Conservation (phyloP, 2,797 vertebrate species). For the Gymnothorax reevesii region DNA sequence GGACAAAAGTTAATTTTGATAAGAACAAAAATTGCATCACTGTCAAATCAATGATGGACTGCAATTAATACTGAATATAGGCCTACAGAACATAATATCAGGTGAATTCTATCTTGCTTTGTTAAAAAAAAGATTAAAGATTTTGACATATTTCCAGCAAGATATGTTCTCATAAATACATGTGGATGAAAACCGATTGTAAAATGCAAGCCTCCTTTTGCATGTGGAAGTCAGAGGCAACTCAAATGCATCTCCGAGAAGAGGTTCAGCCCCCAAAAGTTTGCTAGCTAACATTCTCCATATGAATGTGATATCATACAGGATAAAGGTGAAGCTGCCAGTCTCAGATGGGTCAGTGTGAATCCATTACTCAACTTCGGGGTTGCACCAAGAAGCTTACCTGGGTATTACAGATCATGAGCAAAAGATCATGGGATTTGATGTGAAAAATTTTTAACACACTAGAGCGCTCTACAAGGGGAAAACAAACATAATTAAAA, state of each 20-base stretch:
- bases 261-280: too few species aligned
- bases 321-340: conserved; percentile 63
- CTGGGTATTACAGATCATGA: conserved; percentile 65
- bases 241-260: too few species aligned
- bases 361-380: conserved; percentile 63
- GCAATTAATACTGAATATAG: too few species aligned
- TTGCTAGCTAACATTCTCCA: too few species aligned
- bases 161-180: background rate
- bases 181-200: background rate
- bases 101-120: background rate
- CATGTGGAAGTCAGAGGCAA: too few species aligned
- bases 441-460: background rate
- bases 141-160: background rate
- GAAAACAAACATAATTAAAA: too few species aligned
- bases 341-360: conserved; percentile 57
- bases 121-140: too few species aligned
- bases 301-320: too few species aligned
- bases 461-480: background rate
- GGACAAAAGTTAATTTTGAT: too few species aligned
- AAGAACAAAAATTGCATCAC: too few species aligned
- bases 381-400: conserved; percentile 68
- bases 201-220: background rate
- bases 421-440: background rate
- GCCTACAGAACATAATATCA: background rate
- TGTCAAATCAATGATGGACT: too few species aligned